Base-by-base conservation (phyloP, 1,140 invertebrate species). In the Bombus waltoni region DNA sequence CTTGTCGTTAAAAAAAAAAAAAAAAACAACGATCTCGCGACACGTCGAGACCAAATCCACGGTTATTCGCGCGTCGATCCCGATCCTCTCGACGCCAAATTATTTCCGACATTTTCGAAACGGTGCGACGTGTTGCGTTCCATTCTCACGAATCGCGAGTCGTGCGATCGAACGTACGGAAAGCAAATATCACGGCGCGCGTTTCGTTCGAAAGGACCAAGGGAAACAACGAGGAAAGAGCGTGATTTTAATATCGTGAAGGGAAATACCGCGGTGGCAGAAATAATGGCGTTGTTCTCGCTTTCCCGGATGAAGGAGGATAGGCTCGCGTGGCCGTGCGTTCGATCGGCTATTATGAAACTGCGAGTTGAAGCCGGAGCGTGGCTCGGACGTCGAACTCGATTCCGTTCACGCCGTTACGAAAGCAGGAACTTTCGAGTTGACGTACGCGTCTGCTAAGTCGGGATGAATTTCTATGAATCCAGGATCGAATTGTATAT, bases 341-440 rank as follows among this genome's bases (percentile, higher is more conserved):
- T 83, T 86, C 88, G 83, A 89, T 89, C 79, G 87, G 40, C 79
- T 75, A 76, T 88, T 89, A 88, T 88, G 88, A 89, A 89, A 89
- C 83, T 70, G 86, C 76, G 70, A 77, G 83, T 89, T 77, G 75
- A 83, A 79, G 87, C 57, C 83, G 62, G 81, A 88, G 76, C 66
- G 68, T 75, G 70, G 68, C 81, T 70, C 88, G 88, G 88, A 74
- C 88, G 38, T 89, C 88, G 85, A 90, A 90, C 89, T 87, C 81
- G 65, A 72, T 65, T 72, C 70, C 81, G 78, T 59, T 81, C 88
- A 79, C 78, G 81, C 8, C 47, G 66, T 89, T 89, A 87, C 71
- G 88, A 89, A 89, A 89, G 89, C 85, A 83, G 85, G 84, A 89
- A 89, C 88, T 89, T 89, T 89, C 88, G 47, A 87, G 78, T 83